Evolutionary conservation across 2,888 invertebrate genomes (phyloP).

Genomic region (Biston betularia): DNA sequence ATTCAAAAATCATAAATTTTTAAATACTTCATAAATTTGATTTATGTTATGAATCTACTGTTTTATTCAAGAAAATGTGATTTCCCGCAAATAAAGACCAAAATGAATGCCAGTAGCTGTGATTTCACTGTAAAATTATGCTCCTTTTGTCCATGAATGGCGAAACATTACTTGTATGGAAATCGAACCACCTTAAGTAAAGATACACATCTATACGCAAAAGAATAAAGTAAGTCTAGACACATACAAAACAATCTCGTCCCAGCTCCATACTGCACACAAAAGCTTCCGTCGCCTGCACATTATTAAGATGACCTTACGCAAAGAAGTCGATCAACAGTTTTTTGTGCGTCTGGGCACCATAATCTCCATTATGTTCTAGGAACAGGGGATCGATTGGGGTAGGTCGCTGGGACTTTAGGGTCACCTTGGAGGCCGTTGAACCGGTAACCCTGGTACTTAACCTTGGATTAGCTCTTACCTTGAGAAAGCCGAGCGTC

Average conservation of each 20-base stretch:
- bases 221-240: neutral
- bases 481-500: neutral
- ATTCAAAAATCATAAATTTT: too few relatives aligned
- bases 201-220: neutral
- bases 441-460: slow-evolving; percentile 56
- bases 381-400: slow-evolving; percentile 67
- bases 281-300: slow-evolving; percentile 31
- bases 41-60: too few relatives aligned
- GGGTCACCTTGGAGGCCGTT: slow-evolving; percentile 76
- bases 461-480: slow-evolving; percentile 10
- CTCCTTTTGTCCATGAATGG: too few relatives aligned
- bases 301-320: slow-evolving; percentile 36
- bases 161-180: too few relatives aligned
- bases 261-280: slow-evolving; percentile 12
- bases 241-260: slow-evolving; percentile 4
- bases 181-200: neutral
- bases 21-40: too few relatives aligned
- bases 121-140: too few relatives aligned
- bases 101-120: too few relatives aligned
- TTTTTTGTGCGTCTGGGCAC: slow-evolving; percentile 49
- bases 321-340: slow-evolving; percentile 44
- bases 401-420: slow-evolving; percentile 77
- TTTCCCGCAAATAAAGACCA: too few relatives aligned
- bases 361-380: slow-evolving; percentile 62
- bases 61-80: too few relatives aligned